Percentiles rank a stretch among this genome's conserved stretches.
Conservation (phyloP, 2,888 invertebrate species). For the Andrena bicolor region DNA sequence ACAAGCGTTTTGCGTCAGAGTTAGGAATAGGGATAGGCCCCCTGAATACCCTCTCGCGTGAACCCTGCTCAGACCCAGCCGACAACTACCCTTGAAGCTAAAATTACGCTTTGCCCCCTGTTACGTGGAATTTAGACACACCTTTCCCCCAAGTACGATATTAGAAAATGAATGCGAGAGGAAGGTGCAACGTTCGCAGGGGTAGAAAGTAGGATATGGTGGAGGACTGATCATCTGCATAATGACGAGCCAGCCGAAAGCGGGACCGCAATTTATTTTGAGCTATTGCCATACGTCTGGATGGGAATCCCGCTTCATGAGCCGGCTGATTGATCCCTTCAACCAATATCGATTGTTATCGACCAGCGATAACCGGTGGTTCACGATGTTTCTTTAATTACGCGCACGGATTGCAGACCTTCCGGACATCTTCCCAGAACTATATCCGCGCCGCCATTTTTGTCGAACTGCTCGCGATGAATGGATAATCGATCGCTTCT, state of each 20-base stretch:
- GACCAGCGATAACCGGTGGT: constrained; percentile 5
- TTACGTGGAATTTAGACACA: background rate
- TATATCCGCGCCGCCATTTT: constrained; percentile 18
- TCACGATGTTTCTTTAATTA: constrained; percentile 47
- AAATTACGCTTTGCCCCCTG: background rate
- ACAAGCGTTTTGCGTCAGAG: too few relatives aligned
- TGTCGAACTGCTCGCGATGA: constrained; percentile 9
- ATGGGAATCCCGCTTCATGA: constrained; percentile 27
- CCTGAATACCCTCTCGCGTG: background rate
- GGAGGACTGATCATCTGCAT: constrained; percentile 51
- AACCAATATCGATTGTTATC: constrained; percentile 38
- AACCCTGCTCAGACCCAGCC: background rate
- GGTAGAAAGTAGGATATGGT: constrained; percentile 15
- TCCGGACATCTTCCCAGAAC: constrained; percentile 31
- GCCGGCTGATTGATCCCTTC: constrained; percentile 42
- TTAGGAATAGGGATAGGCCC: too few relatives aligned
- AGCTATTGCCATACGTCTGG: constrained; percentile 49
- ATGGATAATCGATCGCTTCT: constrained; percentile 37
- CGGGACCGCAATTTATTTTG: constrained; percentile 39
- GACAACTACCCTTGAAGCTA: background rate
- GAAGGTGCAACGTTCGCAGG: background rate
- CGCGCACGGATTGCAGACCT: constrained; percentile 11
- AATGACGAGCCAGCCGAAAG: constrained; percentile 39
- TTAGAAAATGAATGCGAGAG: constrained; percentile 31
- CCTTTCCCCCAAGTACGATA: background rate